Conservation (phyloP, 2,113 vertebrate genomes). For the Lagopus leucura region DNA sequence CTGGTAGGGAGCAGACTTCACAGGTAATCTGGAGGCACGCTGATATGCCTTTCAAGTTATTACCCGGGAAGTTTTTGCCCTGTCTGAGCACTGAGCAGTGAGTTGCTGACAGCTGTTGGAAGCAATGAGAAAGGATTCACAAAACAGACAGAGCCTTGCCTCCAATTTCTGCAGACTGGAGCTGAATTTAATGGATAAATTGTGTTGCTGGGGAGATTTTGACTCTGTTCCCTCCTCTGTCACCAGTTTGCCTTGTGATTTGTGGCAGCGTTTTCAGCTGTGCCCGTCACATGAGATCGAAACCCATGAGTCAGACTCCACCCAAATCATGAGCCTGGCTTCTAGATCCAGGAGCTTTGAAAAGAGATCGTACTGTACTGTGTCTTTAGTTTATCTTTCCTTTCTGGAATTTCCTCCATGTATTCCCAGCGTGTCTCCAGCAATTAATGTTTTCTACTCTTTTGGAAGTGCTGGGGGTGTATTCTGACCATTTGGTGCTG, state of each 20-base stretch:
- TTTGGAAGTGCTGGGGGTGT: not conserved
- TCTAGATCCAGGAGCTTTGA: slow-evolving; percentile 53
- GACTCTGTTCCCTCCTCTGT: slow-evolving; percentile 35
- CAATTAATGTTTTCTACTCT: slow-evolving; percentile 30
- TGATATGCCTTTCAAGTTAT: slow-evolving; percentile 30
- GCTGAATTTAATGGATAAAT: slow-evolving; percentile 38
- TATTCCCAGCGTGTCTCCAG: slow-evolving; percentile 2
- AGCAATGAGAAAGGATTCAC: not conserved
- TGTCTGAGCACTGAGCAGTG: not conserved
- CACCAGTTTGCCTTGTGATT: slow-evolving; percentile 65
- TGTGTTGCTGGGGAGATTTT: slow-evolving; percentile 50
- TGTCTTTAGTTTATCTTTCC: slow-evolving; percentile 33
- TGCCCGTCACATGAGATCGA: slow-evolving; percentile 63
- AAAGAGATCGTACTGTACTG: not conserved
- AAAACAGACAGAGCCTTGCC: not conserved
- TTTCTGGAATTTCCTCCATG: slow-evolving; percentile 54
- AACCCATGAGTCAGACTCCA: slow-evolving; percentile 51
- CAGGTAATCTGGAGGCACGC: not conserved
- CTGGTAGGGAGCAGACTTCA: slow-evolving; percentile 30
- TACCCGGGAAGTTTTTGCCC: not conserved
- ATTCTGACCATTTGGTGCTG: not conserved
- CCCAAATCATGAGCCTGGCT: slow-evolving; percentile 58
- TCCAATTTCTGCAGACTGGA: slow-evolving; percentile 35
- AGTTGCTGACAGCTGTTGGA: slow-evolving; percentile 25
- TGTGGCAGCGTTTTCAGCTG: slow-evolving; percentile 47